A percentile compares a stretch with the other conserved stretches of the same genome.
These are phyloP conservation scores for Gorsachius magnificus DNA, from an alignment of 2,797 vertebrate genomes.

Conservation along the genomic window DNA sequence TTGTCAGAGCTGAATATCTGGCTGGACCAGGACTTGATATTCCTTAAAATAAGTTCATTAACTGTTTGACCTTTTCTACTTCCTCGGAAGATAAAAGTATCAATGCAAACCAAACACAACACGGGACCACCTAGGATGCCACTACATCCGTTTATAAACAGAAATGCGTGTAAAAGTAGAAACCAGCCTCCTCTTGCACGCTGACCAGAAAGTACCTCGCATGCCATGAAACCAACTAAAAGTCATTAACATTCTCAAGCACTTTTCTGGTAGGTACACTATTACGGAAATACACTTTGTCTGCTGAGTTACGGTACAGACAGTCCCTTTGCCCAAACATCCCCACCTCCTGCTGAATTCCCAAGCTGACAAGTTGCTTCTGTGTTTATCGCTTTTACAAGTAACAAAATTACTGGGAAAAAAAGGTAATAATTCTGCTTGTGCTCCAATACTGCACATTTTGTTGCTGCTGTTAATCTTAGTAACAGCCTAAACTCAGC, in stretches of 20 bases:
- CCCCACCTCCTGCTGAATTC: background rate
- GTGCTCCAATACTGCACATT: background rate
- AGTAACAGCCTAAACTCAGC: background rate
- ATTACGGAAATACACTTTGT: constrained; percentile 3
- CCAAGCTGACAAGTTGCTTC: background rate
- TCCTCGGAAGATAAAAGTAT: constrained; percentile 69
- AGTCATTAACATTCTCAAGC: constrained; percentile 69
- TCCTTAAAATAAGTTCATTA: constrained; percentile 82
- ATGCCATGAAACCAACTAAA: background rate
- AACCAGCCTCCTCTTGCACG: background rate
- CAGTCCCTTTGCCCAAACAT: constrained; percentile 21
- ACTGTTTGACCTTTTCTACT: constrained; percentile 78
- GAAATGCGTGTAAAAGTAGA: background rate
- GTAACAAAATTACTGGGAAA: background rate
- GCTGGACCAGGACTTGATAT: constrained; percentile 76
- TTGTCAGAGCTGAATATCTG: constrained; percentile 62
- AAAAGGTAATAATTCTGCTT: background rate
- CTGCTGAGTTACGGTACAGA: constrained; percentile 22
- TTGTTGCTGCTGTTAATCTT: background rate
- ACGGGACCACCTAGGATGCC: constrained; percentile 83
- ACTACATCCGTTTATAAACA: background rate
- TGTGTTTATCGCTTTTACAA: background rate
- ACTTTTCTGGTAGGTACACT: constrained; percentile 35
- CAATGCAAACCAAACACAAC: constrained; percentile 71
- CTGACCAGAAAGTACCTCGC: background rate